Conservation (phyloP, 1,140 invertebrate species). For the Phymastichus coffea region DNA sequence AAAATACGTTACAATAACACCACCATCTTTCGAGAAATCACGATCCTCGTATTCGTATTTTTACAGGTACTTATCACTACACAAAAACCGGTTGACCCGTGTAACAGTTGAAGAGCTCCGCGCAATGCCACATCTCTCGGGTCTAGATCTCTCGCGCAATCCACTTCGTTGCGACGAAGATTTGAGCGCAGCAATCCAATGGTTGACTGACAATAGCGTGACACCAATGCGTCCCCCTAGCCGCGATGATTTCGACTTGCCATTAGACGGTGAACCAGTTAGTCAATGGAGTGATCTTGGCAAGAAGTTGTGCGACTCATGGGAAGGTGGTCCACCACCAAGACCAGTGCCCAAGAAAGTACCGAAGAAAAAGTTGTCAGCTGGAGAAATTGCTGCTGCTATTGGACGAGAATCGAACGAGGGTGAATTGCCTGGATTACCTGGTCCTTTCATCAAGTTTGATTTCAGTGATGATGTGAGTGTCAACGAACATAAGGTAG, state of each 20-base stretch:
- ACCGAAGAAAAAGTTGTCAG: constrained; percentile 1
- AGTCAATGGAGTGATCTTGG: constrained; percentile 47
- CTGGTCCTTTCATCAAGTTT: constrained; percentile 18
- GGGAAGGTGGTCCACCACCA: constrained; percentile 41
- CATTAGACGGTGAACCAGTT: constrained; percentile 32
- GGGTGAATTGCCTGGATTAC: background rate
- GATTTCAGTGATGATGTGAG: constrained; percentile 10
- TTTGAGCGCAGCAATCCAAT: constrained; percentile 50
- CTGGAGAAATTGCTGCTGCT: background rate
- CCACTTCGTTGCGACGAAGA: constrained; percentile 52
- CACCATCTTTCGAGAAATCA: background rate
- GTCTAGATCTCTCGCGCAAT: constrained; percentile 51
- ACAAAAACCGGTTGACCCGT: constrained; percentile 43
- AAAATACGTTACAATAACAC: background rate
- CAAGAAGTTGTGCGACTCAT: constrained; percentile 42
- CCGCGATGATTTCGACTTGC: constrained; percentile 29
- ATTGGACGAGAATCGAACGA: background rate
- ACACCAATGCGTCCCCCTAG: constrained; percentile 39
- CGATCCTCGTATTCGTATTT: background rate
- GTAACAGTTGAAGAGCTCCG: constrained; percentile 50
- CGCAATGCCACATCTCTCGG: constrained; percentile 47
- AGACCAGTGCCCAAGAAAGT: constrained; percentile 18
- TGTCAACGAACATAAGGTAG: background rate
- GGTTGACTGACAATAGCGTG: constrained; percentile 49
- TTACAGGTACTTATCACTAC: constrained; percentile 46